Percentiles rank a stretch among this genome's conserved stretches.
Evolutionary conservation across 2,797 vertebrate species (phyloP).

Genomic region (Paramormyrops hopkinsi): DNA sequence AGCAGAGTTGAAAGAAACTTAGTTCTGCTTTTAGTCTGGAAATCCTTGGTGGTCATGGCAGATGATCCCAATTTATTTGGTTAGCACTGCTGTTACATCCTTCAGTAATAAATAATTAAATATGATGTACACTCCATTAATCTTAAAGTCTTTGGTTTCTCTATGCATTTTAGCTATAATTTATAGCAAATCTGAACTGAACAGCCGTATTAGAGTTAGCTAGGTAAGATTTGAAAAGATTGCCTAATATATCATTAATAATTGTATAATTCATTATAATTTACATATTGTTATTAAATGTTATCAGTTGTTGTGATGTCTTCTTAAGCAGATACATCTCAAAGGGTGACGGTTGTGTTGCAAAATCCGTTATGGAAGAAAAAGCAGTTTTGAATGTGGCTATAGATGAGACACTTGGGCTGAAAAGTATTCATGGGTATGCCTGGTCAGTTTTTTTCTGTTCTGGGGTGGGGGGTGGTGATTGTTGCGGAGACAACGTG

Average conservation of each 20-base stretch:
- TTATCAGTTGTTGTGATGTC: not conserved
- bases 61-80: conserved; percentile 25
- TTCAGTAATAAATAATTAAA: conserved; percentile 21
- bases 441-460: not conserved
- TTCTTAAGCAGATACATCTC: not conserved
- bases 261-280: not conserved
- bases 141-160: conserved; percentile 6
- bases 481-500: not conserved
- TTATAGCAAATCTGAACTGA: conserved; percentile 11
- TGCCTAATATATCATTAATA: not conserved
- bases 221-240: conserved; percentile 10
- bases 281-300: not conserved
- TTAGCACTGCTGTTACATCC: not conserved
- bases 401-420: not conserved
- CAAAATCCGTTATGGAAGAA: not conserved
- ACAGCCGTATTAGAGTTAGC: not conserved
- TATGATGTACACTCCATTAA: not conserved
- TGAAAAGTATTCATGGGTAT: not conserved
- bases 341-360: not conserved
- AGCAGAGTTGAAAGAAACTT: conserved; percentile 16
- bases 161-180: not conserved
- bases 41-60: conserved; percentile 21
- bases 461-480: not conserved
- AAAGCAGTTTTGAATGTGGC: not conserved
- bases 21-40: conserved; percentile 19